These are phyloP conservation scores for Pachymerium ferrugineum DNA, from an alignment of 2,888 invertebrate genomes.

Conservation along the genomic window DNA sequence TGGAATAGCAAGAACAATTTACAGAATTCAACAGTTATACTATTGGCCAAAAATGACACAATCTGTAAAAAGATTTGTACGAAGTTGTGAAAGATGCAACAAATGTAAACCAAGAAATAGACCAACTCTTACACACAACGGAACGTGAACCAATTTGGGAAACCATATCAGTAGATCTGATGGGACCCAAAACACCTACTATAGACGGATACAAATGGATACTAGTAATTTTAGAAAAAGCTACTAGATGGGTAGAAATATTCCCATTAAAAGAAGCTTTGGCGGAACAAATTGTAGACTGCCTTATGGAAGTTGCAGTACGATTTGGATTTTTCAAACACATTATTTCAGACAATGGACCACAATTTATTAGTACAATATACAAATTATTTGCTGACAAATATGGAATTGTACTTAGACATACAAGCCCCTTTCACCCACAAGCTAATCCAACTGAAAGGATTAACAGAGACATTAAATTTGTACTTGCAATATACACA, in stretches of 20 bases:
- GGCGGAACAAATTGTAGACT: not conserved
- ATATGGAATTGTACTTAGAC: not conserved
- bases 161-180: not conserved
- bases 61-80: not conserved
- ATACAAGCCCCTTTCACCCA: not conserved
- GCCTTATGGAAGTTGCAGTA: not conserved
- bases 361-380: not conserved
- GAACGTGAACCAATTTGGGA: too few relatives aligned
- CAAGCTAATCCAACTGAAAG: not conserved
- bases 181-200: not conserved
- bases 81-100: not conserved
- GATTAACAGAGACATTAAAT: too few relatives aligned
- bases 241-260: not conserved
- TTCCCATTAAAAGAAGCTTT: not conserved
- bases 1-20: not conserved
- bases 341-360: not conserved
- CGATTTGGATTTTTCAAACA: too few relatives aligned
- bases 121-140: too few relatives aligned
- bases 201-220: not conserved
- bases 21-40: not conserved
- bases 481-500: too few relatives aligned
- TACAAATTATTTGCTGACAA: not conserved
- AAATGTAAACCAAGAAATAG: not conserved
- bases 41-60: not conserved
- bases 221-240: not conserved